A percentile compares a stretch with the other conserved stretches of the same genome.
Conservation (phyloP, 2,797 vertebrate genomes). For the Chelidonichthys spinosus region DNA sequence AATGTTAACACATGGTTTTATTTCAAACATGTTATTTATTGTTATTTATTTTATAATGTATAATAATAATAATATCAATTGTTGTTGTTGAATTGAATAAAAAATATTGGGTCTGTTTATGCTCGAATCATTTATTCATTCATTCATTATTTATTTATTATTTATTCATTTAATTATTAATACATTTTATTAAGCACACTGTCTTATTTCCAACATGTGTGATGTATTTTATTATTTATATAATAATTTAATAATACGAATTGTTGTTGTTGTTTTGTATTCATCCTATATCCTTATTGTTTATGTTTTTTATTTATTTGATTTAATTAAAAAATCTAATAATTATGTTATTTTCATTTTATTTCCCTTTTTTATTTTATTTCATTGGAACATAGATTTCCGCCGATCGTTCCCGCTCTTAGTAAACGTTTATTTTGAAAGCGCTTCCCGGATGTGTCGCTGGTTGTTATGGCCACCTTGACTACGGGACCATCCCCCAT, state of each 20-base stretch:
- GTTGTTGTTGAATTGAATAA: too few relatives aligned
- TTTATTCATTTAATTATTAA: too few relatives aligned
- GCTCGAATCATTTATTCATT: too few relatives aligned
- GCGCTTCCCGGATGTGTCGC: conserved; percentile 27
- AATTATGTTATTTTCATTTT: not conserved
- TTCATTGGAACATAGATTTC: not conserved
- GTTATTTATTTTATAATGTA: too few relatives aligned
- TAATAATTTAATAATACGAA: not conserved
- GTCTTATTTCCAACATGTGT: not conserved
- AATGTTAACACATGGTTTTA: not conserved
- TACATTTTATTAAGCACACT: not conserved
- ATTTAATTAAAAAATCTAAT: not conserved
- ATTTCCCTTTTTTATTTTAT: not conserved
- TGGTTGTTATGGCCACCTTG: not conserved
- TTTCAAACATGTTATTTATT: not conserved
- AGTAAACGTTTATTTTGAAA: conserved; percentile 58
- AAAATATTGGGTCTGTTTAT: too few relatives aligned
- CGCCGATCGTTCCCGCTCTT: accelerated
- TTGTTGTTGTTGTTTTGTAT: not conserved
- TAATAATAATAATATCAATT: too few relatives aligned
- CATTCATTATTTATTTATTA: too few relatives aligned
- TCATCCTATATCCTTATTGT: not conserved
- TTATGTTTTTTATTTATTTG: not conserved
- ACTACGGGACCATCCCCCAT: conserved; percentile 74
- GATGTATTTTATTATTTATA: not conserved